Percentiles rank a stretch among this genome's conserved stretches.
Conservation (phyloP, 2,113 vertebrate species). For the Terrapene triunguis region DNA sequence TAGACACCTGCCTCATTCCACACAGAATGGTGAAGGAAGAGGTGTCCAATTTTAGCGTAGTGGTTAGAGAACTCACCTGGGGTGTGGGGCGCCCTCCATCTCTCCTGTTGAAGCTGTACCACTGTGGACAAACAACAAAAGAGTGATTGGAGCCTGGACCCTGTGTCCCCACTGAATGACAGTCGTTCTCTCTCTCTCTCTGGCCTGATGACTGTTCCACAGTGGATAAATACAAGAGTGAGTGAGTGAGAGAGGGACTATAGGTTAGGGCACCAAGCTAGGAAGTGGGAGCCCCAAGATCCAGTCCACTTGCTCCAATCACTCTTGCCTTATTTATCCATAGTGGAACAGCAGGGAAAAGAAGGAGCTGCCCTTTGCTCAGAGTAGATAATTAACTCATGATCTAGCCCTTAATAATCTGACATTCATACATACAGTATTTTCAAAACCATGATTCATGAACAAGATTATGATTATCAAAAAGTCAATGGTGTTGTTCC, state of each 20-base stretch:
- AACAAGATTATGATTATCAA: background rate
- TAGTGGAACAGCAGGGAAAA: background rate
- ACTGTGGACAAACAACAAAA: background rate
- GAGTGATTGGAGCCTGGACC: background rate
- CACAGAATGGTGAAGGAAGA: background rate
- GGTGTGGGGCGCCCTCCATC: background rate
- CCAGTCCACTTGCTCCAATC: background rate
- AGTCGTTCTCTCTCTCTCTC: background rate
- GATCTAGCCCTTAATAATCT: background rate
- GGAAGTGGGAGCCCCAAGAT: background rate
- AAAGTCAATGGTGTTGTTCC: slow-evolving; percentile 28
- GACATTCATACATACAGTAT: background rate
- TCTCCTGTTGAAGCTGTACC: background rate
- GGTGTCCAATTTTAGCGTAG: background rate
- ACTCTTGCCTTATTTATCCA: background rate
- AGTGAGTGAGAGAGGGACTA: background rate
- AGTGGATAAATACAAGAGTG: background rate
- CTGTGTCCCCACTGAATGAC: background rate
- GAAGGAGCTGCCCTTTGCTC: background rate
- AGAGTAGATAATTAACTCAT: background rate
- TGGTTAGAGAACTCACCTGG: background rate
- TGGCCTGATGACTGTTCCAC: background rate
- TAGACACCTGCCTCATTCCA: background rate
- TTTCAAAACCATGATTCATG: background rate
- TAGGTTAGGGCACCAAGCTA: background rate